Base-by-base conservation (phyloP, 1,140 invertebrate species). In the Drosophila carrolli region DNA sequence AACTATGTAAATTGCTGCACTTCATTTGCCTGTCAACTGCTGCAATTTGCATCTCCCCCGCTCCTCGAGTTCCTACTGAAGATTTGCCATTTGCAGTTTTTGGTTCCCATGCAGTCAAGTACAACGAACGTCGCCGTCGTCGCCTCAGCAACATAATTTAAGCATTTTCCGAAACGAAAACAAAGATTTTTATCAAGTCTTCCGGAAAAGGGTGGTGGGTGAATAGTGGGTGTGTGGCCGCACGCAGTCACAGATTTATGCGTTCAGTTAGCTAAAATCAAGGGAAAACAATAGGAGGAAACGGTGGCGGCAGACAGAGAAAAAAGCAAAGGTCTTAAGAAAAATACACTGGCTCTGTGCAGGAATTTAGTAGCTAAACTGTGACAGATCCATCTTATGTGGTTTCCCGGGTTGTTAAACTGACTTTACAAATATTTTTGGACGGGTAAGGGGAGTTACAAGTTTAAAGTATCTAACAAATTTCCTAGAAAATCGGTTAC, bases 241-340 rank as follows among this genome's bases (percentile, higher is more conserved):
- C 76, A 80, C 75, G 60, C 65, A 56, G 59, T 44, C 58, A 65
- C 66, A 59, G 60, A 83, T 80, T 84, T 84, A 84, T 79, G 80
- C 62, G 58, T 29, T 44, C 41, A 79, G 44, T 59, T 62, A 62
- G 68, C 35, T 16, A 59, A 65, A 76, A 76, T 43, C 40, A 40
- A 10, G 40, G 44, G 44, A 66, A 61, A 66, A 66, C 63, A 66
- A 53, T 59, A 75, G 48, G 32, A 19, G 13, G 43, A 58, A 59
- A 29, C 8, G 16, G 40, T 19, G 10, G 47, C 23, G 13, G 8
- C 10, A 9, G 10, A n/a, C 40, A 11, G 8, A 53, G 29, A 16
- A 16, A 55, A 60, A 44, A 11, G 35, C 16, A 51, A 68, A 19
- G 32, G 19, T 19, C 27, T 35, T 9, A 32, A 14, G n/a, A 37